phyloP scores from a whole-genome alignment of 1,140 invertebrate species.

The Phenacoccus solenopsis region DNA sequence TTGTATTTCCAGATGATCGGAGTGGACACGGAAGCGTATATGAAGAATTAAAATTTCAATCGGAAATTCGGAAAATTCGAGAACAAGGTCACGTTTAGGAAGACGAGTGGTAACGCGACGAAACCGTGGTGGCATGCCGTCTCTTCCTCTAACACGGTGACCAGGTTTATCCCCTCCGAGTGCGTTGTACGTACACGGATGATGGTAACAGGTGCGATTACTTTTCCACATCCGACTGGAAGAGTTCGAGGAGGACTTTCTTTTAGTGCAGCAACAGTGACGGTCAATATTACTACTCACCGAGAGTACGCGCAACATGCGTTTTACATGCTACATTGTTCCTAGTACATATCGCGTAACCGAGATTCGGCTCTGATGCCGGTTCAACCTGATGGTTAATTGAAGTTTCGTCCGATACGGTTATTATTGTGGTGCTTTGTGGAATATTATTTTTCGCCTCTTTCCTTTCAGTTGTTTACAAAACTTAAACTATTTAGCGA shows the following conservation, averaged over 20 bases:
- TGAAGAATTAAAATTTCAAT: no score
- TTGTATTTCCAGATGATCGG: no score
- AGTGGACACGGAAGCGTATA: no score
- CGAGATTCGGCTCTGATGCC: background rate
- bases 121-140: background rate
- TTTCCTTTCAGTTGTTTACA: no score
- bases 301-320: background rate
- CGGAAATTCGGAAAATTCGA: background rate
- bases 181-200: background rate
- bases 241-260: background rate
- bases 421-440: background rate
- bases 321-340: slow-evolving; percentile 2
- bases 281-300: background rate
- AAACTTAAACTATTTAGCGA: background rate
- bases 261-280: slow-evolving; percentile 6
- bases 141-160: slow-evolving; percentile 1
- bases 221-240: slow-evolving; percentile 11
- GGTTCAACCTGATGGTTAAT: background rate
- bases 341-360: background rate
- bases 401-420: background rate
- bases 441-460: background rate
- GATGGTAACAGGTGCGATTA: slow-evolving; percentile 17
- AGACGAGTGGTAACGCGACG: background rate
- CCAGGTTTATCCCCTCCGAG: slow-evolving; percentile 14
- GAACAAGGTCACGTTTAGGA: background rate